Conservation (phyloP, 2,797 vertebrate genomes). For the Sebastes variabilis region DNA sequence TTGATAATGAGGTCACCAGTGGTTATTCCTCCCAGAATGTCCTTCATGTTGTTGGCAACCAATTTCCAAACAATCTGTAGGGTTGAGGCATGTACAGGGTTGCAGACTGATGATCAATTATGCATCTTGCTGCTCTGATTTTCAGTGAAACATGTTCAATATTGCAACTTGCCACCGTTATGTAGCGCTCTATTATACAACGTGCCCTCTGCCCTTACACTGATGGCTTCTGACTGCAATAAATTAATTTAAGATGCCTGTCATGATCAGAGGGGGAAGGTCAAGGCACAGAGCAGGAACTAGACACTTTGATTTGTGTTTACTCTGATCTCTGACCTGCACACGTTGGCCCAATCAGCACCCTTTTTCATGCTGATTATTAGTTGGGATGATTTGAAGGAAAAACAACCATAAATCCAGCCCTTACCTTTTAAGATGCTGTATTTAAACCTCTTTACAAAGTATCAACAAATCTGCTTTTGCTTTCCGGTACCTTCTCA, state of each 20-base stretch:
- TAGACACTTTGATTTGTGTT: slow-evolving; percentile 28
- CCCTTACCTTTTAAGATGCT: neutral
- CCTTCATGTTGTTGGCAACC: neutral
- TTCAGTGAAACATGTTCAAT: neutral
- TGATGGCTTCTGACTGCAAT: neutral
- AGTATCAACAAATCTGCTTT: neutral
- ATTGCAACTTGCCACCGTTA: neutral
- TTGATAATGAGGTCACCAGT: neutral
- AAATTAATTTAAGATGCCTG: slow-evolving; percentile 6
- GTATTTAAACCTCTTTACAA: neutral
- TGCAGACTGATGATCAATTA: neutral
- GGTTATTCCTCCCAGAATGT: neutral
- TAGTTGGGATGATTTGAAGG: neutral
- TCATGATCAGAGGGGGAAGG: slow-evolving; percentile 9
- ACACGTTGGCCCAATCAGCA: neutral
- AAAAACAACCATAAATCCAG: neutral
- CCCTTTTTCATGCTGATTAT: neutral
- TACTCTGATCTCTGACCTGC: slow-evolving; percentile 11
- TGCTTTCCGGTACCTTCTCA: neutral
- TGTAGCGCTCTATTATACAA: neutral
- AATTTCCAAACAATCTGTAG: neutral
- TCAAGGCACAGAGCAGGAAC: neutral
- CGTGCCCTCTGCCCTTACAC: neutral
- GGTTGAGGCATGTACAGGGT: neutral
- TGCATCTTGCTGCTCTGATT: neutral